A percentile compares a stretch with the other conserved stretches of the same genome.
phyloP scores from a whole-genome alignment of 2,797 vertebrate genomes.

The Spea hammondii region DNA sequence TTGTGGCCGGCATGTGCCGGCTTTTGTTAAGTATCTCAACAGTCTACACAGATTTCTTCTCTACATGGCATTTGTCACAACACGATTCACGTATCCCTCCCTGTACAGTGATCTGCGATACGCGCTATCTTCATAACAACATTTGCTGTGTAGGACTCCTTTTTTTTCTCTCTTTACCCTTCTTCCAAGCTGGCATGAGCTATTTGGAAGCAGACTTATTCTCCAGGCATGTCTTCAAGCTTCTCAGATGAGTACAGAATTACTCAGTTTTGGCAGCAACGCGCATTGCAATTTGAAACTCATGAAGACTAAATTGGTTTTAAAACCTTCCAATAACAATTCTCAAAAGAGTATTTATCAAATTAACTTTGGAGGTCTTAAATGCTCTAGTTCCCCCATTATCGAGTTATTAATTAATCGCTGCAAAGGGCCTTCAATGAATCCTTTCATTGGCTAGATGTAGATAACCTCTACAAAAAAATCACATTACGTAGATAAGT shows the following conservation, averaged over 20 bases:
- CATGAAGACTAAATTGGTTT: constrained; percentile 53
- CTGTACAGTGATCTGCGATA: constrained; percentile 18
- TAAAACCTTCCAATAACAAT: constrained; percentile 49
- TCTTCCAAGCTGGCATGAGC: constrained; percentile 50
- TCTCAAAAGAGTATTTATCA: constrained; percentile 47
- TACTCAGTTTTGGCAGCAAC: constrained; percentile 44
- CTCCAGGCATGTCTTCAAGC: constrained; percentile 51
- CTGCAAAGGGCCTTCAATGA: constrained; percentile 19
- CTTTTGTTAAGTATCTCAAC: constrained; percentile 28
- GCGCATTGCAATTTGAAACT: constrained; percentile 41
- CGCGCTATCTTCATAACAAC: constrained; percentile 51
- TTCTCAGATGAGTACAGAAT: constrained; percentile 44
- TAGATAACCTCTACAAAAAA: constrained; percentile 19
- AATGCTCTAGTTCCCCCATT: constrained; percentile 32
- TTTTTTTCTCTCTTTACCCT: constrained; percentile 37
- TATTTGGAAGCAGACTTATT: constrained; percentile 26
- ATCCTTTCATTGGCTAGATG: constrained; percentile 22
- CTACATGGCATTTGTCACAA: constrained; percentile 51
- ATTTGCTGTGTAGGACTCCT: constrained; percentile 53
- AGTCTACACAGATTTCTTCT: constrained; percentile 26
- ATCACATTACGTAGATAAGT: constrained; percentile 23
- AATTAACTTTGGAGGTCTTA: constrained; percentile 46
- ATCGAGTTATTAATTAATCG: constrained; percentile 47
- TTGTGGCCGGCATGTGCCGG: constrained; percentile 1
- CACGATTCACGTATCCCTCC: constrained; percentile 40